A percentile compares a stretch with the other conserved stretches of the same genome.
These are phyloP conservation scores for Periphyllus acericola DNA, from an alignment of 2,888 invertebrate genomes.

Conservation along the genomic window DNA sequence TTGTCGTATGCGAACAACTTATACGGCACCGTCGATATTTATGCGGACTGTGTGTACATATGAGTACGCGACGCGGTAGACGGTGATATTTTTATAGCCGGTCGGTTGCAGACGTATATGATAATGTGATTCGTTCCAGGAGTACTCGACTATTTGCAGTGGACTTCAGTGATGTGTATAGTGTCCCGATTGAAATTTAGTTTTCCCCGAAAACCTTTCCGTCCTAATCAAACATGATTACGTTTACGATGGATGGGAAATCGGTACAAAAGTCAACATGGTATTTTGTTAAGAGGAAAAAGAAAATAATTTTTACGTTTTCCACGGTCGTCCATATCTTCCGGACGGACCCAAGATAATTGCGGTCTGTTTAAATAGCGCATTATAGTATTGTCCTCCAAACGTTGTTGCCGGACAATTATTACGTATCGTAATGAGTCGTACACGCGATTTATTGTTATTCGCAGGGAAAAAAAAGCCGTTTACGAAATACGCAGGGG, in stretches of 20 bases:
- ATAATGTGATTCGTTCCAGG: background rate
- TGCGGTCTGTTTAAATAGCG: too few species aligned
- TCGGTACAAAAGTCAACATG: background rate
- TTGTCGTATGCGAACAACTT: too few species aligned
- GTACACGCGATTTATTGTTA: too few species aligned
- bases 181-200: background rate
- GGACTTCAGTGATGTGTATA: conserved; percentile 21
- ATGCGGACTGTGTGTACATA: too few species aligned
- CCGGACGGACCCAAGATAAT: too few species aligned
- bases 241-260: conserved; percentile 15
- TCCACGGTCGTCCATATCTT: background rate
- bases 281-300: background rate
- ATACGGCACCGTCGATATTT: too few species aligned
- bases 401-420: background rate
- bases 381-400: background rate
- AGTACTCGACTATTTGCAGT: conserved; percentile 12
- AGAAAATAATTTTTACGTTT: background rate
- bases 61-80: background rate
- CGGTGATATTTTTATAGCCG: background rate
- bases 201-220: conserved; percentile 28
- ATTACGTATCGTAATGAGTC: too few species aligned
- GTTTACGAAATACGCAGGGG: too few species aligned
- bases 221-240: conserved; percentile 48
- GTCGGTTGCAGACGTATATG: background rate
- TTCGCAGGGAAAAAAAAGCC: too few species aligned